A percentile compares a stretch with the other conserved stretches of the same genome.
Conservation (phyloP, 2,113 vertebrate species). For the Tichodroma muraria region DNA sequence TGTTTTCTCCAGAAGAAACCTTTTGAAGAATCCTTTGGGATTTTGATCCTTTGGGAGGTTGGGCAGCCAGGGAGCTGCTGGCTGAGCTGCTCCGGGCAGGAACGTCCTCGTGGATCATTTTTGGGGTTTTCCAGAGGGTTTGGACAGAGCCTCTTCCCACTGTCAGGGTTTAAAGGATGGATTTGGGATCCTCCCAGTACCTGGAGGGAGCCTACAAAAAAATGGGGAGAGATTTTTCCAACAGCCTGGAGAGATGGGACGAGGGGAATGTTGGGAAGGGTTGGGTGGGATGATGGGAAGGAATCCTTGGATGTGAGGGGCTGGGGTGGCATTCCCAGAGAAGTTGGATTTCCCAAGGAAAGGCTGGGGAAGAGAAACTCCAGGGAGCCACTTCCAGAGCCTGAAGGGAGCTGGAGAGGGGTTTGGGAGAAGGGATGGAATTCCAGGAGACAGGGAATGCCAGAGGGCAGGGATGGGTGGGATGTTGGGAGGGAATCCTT, state of each 20-base stretch:
- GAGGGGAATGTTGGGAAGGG: neutral
- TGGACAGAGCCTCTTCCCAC: neutral
- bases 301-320: neutral
- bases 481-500: no score
- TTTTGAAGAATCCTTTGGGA: no score
- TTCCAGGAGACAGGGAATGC: neutral
- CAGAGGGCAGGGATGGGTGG: no score
- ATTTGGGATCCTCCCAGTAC: neutral
- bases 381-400: neutral
- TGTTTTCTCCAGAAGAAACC: neutral
- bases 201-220: neutral
- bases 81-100: accelerated
- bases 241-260: neutral
- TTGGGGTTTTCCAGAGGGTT: neutral
- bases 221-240: neutral
- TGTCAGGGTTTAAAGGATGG: neutral
- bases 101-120: neutral
- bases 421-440: neutral
- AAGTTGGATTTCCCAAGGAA: neutral
- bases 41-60: no score
- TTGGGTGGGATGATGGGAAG: neutral
- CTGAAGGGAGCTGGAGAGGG: neutral
- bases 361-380: neutral
- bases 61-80: neutral
- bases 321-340: neutral